Conservation (phyloP, 2,797 vertebrate genomes). For the Morelia viridis region DNA sequence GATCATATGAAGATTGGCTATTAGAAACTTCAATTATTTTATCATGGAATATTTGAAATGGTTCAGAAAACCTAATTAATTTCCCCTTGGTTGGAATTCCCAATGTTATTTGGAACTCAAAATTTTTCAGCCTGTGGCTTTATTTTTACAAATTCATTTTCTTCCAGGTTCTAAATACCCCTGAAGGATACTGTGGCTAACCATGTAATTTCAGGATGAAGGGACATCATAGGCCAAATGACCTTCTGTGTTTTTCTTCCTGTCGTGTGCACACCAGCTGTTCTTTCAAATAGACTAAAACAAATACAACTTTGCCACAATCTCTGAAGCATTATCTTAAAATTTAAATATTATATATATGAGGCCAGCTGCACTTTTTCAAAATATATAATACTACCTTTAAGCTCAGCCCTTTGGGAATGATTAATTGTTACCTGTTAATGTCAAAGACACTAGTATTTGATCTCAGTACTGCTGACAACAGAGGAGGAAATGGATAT, state of each 20-base stretch:
- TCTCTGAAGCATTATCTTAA: conserved; percentile 14
- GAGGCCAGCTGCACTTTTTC: conserved; percentile 30
- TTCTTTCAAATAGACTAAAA: conserved; percentile 39
- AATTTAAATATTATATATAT: conserved; percentile 24
- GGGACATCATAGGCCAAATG: conserved; percentile 27
- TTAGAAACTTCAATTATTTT: background rate
- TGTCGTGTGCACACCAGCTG: conserved; percentile 18
- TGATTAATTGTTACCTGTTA: conserved; percentile 53
- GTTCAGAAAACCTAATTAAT: conserved; percentile 9
- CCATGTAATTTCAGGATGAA: conserved; percentile 30
- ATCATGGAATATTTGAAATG: background rate
- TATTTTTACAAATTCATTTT: conserved; percentile 41
- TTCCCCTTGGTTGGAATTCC: conserved; percentile 15
- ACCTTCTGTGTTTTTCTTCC: conserved; percentile 32
- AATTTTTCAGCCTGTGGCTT: conserved; percentile 25
- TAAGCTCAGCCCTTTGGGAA: conserved; percentile 50
- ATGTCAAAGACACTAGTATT: conserved; percentile 8
- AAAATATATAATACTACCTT: conserved; percentile 51
- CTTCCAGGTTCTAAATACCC: conserved; percentile 29
- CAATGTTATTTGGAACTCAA: conserved; percentile 19
- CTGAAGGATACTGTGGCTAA: conserved; percentile 6
- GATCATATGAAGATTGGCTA: background rate
- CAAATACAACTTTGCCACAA: conserved; percentile 36
- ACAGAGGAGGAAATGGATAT: background rate
- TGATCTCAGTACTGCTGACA: background rate